Conservation (phyloP, 2,888 invertebrate species). For the Cataglyphis albicans region DNA sequence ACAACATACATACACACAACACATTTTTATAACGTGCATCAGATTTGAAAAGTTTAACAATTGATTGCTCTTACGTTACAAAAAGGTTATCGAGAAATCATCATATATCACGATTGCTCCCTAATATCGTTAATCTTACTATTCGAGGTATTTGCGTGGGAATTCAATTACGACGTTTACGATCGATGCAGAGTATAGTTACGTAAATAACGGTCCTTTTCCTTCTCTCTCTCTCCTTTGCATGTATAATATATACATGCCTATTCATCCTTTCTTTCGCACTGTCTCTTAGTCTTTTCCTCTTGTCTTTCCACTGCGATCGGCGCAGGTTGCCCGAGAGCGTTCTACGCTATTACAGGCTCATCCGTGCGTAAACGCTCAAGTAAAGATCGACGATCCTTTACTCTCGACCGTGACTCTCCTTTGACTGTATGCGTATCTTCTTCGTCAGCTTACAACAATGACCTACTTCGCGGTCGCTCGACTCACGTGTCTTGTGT, state of each 20-base stretch:
- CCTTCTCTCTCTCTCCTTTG: background rate
- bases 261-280: conserved; percentile 19
- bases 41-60: no score
- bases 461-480: conserved; percentile 69
- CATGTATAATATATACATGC: background rate
- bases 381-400: conserved; percentile 62
- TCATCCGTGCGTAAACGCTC: conserved; percentile 68
- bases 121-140: conserved; percentile 9
- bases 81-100: background rate
- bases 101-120: background rate
- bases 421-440: conserved; percentile 13
- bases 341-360: conserved; percentile 64
- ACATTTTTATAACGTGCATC: background rate
- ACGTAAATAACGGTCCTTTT: conserved; percentile 74
- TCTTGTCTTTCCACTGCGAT: conserved; percentile 24
- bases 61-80: background rate
- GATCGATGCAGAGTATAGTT: conserved; percentile 74
- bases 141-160: conserved; percentile 65
- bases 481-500: conserved; percentile 53
- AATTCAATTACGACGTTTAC: conserved; percentile 69
- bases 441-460: conserved; percentile 48
- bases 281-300: conserved; percentile 12
- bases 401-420: conserved; percentile 60
- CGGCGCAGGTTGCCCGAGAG: conserved; percentile 61
- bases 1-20: background rate